A percentile compares a stretch with the other conserved stretches of the same genome.
phyloP scores from a whole-genome alignment of 1,140 invertebrate species.

The Amphibalanus amphitrite region DNA sequence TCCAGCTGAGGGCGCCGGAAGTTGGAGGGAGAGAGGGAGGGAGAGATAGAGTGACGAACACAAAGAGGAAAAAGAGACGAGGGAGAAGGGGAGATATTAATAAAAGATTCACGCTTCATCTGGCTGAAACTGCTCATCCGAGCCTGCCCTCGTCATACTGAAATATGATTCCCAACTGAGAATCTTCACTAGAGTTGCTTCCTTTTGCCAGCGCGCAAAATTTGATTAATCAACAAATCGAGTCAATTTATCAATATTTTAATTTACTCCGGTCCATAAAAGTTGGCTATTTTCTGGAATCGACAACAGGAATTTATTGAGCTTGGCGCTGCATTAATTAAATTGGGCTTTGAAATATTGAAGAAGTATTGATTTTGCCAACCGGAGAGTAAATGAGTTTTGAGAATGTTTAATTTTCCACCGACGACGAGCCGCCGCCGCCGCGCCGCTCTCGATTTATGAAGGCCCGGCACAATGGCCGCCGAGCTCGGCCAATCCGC shows the following conservation, averaged over 20 bases:
- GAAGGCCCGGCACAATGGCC: neutral
- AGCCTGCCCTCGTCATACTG: no score
- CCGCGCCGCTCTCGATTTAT: neutral
- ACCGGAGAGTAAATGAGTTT: neutral
- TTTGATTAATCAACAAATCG: neutral
- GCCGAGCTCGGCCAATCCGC: neutral
- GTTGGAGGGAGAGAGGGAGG: no score
- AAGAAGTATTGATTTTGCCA: neutral
- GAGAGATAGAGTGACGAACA: no score
- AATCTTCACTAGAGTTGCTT: neutral
- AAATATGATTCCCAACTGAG: neutral
- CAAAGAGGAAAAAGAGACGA: no score
- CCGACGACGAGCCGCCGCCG: no score
- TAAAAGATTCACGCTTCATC: no score
- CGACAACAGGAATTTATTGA: constrained; percentile 1
- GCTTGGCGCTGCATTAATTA: neutral
- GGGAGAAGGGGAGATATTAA: no score
- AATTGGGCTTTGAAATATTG: constrained; percentile 2
- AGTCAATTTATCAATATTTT: constrained; percentile 1
- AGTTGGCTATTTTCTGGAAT: neutral
- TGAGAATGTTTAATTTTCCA: neutral
- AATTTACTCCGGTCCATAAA: constrained; percentile 1
- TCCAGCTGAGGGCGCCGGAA: neutral
- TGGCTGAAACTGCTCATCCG: no score
- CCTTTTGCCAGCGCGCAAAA: neutral